phyloP scores from a whole-genome alignment of 23 tunicate genomes.

The Oikopleura albicans region DNA sequence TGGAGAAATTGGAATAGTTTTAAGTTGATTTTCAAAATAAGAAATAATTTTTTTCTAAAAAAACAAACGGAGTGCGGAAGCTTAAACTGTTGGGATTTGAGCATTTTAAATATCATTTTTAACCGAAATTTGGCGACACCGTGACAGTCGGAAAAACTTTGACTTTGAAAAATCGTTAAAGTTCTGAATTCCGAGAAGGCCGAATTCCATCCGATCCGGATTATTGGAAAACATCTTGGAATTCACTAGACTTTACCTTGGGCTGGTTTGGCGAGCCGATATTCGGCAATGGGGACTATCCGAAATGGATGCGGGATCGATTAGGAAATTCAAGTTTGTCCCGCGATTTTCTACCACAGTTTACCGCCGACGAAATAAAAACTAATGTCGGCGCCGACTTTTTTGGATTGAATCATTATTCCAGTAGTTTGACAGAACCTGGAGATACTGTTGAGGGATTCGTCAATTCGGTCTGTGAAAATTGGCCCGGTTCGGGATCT shows the following conservation, averaged over 20 bases:
- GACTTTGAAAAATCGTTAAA: too few relatives aligned
- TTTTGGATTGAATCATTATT: constrained; percentile 87
- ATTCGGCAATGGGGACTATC: constrained; percentile 59
- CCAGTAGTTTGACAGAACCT: constrained; percentile 30
- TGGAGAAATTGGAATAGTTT: constrained; percentile 64
- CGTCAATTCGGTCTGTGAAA: neutral
- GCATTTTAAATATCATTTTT: too few relatives aligned
- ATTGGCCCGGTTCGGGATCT: constrained; percentile 27
- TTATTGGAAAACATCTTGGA: neutral
- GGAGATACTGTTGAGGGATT: neutral
- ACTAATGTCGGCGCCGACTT: too few relatives aligned
- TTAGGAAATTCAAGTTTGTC: constrained; percentile 24
- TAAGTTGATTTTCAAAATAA: too few relatives aligned
- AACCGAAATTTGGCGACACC: too few relatives aligned
- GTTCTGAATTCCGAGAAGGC: neutral
- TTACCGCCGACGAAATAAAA: too few relatives aligned
- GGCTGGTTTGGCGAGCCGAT: constrained; percentile 96
- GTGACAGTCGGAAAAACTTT: too few relatives aligned
- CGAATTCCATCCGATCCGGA: neutral
- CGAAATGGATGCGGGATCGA: constrained; percentile 60
- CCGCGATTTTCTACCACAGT: neutral
- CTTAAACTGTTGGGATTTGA: too few relatives aligned
- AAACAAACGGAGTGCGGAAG: too few relatives aligned
- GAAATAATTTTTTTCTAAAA: too few relatives aligned
- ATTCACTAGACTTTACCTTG: constrained; percentile 26